Evolutionary conservation across 2,113 vertebrate genomes (phyloP), one percentile per base, ranked within the genome.

Genomic region (Ophiodon elongatus): DNA sequence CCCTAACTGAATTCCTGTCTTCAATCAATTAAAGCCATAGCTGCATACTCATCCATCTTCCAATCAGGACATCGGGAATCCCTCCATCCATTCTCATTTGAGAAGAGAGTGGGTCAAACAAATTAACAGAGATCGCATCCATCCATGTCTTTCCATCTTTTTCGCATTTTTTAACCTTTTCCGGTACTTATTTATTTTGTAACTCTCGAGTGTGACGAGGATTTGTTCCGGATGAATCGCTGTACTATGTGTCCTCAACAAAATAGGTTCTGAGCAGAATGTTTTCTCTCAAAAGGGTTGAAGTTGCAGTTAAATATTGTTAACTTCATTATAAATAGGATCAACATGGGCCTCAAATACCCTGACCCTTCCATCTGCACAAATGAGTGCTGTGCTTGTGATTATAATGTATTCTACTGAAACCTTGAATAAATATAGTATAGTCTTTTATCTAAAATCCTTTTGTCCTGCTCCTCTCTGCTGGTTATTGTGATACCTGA

Each of bases 21-120:
- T 94, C 90, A 93, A 93, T 95, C 94, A 94, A 94, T 95, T 94
- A 94, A 92, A 91, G 88, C 80, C 82, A 83, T 54, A 83, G 87
- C 86, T 80, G 85, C 89, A 79, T 65, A 56, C 76, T 89, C 94
- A 93, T 94, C 93, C 92, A 87, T 95, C 94, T 94, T 93, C 90
- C 87, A 90, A 93, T 94, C 91, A 87, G 85, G 88, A 93, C 90
- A 67, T 41, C 25, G 73, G 87, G 86, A 93, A 90, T 92, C 89
- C 76, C 88, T 87, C 88, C 93, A 94, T 95, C 91, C 81, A 92
- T 95, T 87, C 90, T 91, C 91, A 92, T 95, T 94, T 94, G 75
- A 79, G 76, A 37, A 60, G 72, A 86, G 91, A 88, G 80, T 66
- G 69, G 88, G 91, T 94, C 90, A 93, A 82, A 89, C 83, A 86